Base-by-base conservation (phyloP, 1,140 invertebrate species). In the Bombus picipes region DNA sequence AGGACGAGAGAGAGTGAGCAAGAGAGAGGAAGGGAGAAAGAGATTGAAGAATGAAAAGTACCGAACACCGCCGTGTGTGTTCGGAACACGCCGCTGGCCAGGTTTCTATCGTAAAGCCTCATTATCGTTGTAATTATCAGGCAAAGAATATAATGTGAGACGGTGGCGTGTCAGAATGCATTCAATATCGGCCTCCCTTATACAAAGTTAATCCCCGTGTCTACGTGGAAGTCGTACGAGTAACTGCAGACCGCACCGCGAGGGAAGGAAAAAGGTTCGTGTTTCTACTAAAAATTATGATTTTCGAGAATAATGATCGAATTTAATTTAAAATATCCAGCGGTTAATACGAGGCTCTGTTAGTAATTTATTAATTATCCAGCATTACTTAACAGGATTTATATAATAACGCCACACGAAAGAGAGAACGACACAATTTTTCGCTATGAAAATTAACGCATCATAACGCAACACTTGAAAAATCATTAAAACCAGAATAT, bases 91-190 rank as follows among this genome's bases (percentile, higher is more conserved):
- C 77, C 77, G 73, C 77, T 87, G 76, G 90, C 87, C 88, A 87
- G 85, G 92, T 89, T 92, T 93, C 91, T 89, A 93, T 93, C 92
- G 88, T 91, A 92, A 92, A 92, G 87, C 88, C 92, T 93, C 92
- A 93, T 93, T 93, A 93, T 93, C 92, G 89, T 90, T 89, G 90
- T 92, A 93, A 93, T 93, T 93, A 93, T 93, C 92, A 92, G 92
- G 93, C 92, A 92, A 90, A 84, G 86, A 87, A 90, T 93, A 93
- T 91, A 93, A 93, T 90, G 89, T 90, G 91, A 92, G 89, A 91
- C 91, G 91, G 89, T 92, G 90, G 92, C 91, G 92, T 93, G 92
- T 89, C 90, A 93, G 91, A 89, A 89, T 92, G 91, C 91, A 92
- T 89, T 92, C 91, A 92, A 92, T 92, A 93, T 93, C 92, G 89